Percentiles rank a stretch among this genome's conserved stretches.
Evolutionary conservation across 2,797 vertebrate genomes (phyloP).

Genomic region (Babyrousa celebensis): DNA sequence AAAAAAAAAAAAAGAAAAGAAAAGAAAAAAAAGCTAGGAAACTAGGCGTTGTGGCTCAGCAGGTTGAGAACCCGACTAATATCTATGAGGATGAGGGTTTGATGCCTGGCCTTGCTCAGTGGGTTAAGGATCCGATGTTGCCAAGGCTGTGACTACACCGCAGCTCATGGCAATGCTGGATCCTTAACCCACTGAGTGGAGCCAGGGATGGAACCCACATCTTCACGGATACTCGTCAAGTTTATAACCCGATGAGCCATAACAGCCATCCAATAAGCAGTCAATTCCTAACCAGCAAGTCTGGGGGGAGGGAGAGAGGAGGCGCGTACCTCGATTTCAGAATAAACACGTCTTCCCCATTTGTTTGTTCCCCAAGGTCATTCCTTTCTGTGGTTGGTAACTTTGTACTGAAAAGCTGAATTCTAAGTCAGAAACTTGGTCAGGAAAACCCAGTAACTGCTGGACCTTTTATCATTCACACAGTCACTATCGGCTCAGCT

Average conservation of each 20-base stretch:
- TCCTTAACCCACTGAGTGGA: no score
- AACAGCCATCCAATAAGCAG: not conserved
- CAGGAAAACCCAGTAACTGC: not conserved
- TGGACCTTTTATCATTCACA: accelerated
- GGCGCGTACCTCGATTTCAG: not conserved
- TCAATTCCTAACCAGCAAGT: not conserved
- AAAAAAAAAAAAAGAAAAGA: no score
- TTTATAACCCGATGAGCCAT: no score
- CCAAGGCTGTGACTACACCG: no score
- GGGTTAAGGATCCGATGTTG: no score
- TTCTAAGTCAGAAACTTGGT: not conserved
- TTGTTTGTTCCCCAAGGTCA: not conserved
- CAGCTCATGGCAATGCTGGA: no score
- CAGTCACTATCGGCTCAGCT: accelerated
- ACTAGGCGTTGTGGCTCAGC: no score
- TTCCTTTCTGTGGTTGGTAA: not conserved
- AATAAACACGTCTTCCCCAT: not conserved
- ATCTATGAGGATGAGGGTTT: no score
- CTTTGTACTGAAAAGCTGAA: not conserved
- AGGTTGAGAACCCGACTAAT: no score
- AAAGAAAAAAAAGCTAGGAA: not conserved
- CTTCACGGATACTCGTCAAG: no score
- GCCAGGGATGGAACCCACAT: no score
- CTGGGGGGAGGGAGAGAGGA: not conserved
- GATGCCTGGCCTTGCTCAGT: no score